A percentile compares a stretch with the other conserved stretches of the same genome.
Evolutionary conservation across 2,113 vertebrate species (phyloP).

Genomic region (Corvus hawaiiensis): DNA sequence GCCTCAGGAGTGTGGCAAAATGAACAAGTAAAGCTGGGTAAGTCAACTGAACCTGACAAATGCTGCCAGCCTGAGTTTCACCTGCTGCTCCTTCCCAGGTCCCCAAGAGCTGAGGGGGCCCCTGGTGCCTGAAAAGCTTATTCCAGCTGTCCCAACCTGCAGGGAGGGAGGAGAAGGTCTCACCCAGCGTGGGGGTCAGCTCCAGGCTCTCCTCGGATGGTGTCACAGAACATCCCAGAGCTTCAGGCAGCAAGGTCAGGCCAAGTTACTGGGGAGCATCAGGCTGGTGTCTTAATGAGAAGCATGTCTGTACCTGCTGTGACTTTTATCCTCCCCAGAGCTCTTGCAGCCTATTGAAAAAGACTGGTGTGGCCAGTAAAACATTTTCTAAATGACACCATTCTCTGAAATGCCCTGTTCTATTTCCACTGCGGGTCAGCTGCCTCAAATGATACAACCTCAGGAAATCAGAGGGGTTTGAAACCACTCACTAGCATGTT

Average conservation of each 20-base stretch:
- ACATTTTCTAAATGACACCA: background rate
- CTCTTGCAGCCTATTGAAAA: background rate
- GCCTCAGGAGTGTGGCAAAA: background rate
- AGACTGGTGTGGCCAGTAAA: background rate
- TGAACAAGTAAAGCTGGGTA: background rate
- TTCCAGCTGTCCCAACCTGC: background rate
- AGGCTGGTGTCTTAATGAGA: background rate
- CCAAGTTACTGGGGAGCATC: background rate
- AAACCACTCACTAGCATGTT: background rate
- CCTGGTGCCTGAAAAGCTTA: background rate
- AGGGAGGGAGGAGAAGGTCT: background rate
- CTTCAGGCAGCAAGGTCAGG: background rate
- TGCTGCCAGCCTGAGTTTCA: background rate
- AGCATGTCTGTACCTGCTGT: rapidly evolving
- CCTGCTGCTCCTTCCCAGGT: background rate
- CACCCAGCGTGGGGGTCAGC: rapidly evolving
- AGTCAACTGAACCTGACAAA: background rate
- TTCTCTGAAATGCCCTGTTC: background rate
- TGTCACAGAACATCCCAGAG: background rate
- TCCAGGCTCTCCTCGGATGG: rapidly evolving
- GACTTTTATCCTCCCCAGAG: background rate
- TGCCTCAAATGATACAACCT: background rate
- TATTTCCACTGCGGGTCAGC: background rate
- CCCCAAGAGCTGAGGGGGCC: background rate
- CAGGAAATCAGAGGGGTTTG: background rate